phyloP scores from a whole-genome alignment of 2,113 vertebrate genomes.

The Rhea americana region DNA sequence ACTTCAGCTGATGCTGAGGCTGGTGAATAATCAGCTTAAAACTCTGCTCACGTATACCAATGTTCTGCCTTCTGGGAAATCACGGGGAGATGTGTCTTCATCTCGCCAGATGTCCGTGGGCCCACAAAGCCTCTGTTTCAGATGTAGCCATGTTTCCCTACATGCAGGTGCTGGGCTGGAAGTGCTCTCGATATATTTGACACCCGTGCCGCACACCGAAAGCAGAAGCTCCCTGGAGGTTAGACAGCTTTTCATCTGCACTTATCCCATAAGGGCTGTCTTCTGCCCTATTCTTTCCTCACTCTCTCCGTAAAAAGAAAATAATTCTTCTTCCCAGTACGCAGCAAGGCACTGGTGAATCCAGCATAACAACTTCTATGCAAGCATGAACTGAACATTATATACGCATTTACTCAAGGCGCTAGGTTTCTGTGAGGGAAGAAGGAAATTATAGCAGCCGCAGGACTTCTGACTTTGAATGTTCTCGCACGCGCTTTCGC shows the following conservation, averaged over 20 bases:
- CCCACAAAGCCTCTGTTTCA: neutral
- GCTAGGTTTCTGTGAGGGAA: neutral
- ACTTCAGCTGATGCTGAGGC: neutral
- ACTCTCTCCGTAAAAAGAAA: neutral
- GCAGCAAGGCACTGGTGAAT: neutral
- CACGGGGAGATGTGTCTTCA: neutral
- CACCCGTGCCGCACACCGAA: neutral
- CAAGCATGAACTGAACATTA: neutral
- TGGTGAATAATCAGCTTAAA: conserved; percentile 47
- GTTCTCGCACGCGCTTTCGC: neutral
- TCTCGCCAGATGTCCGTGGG: neutral
- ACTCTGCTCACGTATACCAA: neutral
- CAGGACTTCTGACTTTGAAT: neutral
- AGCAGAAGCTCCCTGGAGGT: neutral
- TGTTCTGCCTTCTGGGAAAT: conserved; percentile 9
- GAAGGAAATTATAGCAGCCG: neutral
- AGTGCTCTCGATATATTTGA: neutral
- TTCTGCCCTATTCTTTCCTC: neutral
- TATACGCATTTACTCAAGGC: neutral
- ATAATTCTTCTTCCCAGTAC: neutral
- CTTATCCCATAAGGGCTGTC: neutral
- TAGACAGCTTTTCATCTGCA: neutral
- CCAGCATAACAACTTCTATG: neutral
- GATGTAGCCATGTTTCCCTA: neutral
- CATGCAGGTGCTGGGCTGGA: neutral